These are phyloP conservation scores for Andricus curvator DNA, from an alignment of 2,888 invertebrate genomes.

Conservation along the genomic window DNA sequence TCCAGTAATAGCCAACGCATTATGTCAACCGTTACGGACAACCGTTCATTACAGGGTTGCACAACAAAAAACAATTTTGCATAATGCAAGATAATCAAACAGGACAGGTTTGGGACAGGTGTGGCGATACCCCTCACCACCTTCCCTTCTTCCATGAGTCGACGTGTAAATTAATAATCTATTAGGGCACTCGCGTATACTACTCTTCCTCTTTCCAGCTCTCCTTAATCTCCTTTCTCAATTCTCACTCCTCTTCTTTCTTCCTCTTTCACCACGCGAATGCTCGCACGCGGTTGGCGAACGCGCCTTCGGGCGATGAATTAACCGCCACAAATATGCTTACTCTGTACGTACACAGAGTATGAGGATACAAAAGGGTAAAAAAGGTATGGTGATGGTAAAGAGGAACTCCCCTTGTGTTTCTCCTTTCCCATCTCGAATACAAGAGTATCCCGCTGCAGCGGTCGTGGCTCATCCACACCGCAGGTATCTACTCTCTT, in stretches of 20 bases:
- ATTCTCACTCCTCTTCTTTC: slow-evolving; percentile 18
- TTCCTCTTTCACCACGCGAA: slow-evolving; percentile 21
- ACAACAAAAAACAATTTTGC: slow-evolving; percentile 72
- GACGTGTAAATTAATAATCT: slow-evolving; percentile 76
- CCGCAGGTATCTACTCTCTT: slow-evolving; percentile 31
- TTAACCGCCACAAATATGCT: slow-evolving; percentile 56
- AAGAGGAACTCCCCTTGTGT: slow-evolving; percentile 14
- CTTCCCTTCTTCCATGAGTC: slow-evolving; percentile 57
- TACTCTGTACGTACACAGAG: slow-evolving; percentile 28
- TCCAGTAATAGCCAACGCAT: slow-evolving; percentile 72
- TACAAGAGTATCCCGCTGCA: not conserved
- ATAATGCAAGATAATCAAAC: slow-evolving; percentile 76
- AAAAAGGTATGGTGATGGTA: slow-evolving; percentile 6
- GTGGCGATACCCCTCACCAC: slow-evolving; percentile 59
- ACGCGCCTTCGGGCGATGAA: slow-evolving; percentile 62
- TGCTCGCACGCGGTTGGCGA: slow-evolving; percentile 52
- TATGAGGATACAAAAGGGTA: not conserved
- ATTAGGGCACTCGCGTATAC: slow-evolving; percentile 61
- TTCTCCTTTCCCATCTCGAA: not conserved
- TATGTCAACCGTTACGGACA: slow-evolving; percentile 77
- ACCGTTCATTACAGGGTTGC: slow-evolving; percentile 73
- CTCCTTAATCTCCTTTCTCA: slow-evolving; percentile 40
- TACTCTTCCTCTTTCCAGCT: slow-evolving; percentile 47
- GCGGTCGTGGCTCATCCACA: slow-evolving; percentile 16
- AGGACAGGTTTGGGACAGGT: slow-evolving; percentile 74